phyloP scores from a whole-genome alignment of 2,888 invertebrate species.

The Polydesmus complanatus region DNA sequence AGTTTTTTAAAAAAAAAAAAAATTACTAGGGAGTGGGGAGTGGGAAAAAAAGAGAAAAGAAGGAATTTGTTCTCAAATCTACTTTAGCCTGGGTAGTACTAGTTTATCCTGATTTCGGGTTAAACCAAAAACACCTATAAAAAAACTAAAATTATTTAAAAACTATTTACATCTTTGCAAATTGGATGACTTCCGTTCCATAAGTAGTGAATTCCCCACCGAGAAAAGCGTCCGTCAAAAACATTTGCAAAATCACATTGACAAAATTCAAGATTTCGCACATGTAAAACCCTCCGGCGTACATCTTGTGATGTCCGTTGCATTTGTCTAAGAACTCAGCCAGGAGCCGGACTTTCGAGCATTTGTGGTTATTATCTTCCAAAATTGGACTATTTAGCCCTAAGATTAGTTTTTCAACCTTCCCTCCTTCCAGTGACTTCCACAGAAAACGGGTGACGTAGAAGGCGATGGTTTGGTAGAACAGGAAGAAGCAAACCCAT shows the following conservation, averaged over 20 bases:
- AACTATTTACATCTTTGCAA: slow-evolving; percentile 20
- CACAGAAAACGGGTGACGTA: slow-evolving; percentile 28
- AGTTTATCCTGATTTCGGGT: too few species aligned
- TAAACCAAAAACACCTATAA: too few species aligned
- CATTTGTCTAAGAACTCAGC: slow-evolving; percentile 21
- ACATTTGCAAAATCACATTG: slow-evolving; percentile 27
- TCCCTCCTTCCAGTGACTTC: slow-evolving; percentile 27
- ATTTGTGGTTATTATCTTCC: not conserved
- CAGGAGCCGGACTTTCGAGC: slow-evolving; percentile 32
- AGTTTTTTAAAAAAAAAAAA: too few species aligned
- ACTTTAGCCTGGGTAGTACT: too few species aligned
- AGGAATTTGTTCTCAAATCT: too few species aligned
- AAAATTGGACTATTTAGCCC: slow-evolving; percentile 7
- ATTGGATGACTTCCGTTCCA: slow-evolving; percentile 25
- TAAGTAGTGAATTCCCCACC: slow-evolving; percentile 26
- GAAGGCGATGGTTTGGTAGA: slow-evolving; percentile 28
- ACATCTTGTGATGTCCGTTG: slow-evolving; percentile 19
- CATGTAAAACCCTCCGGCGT: slow-evolving; percentile 15
- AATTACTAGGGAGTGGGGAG: too few species aligned
- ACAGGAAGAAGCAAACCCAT: slow-evolving; percentile 32
- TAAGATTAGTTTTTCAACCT: slow-evolving; percentile 21
- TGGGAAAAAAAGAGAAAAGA: too few species aligned
- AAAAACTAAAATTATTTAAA: too few species aligned
- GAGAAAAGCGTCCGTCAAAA: slow-evolving; percentile 26
- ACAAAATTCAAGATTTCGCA: slow-evolving; percentile 25